These are phyloP conservation scores for Pseudobourletiella spinata DNA, from an alignment of 1,140 invertebrate genomes.

Conservation along the genomic window DNA sequence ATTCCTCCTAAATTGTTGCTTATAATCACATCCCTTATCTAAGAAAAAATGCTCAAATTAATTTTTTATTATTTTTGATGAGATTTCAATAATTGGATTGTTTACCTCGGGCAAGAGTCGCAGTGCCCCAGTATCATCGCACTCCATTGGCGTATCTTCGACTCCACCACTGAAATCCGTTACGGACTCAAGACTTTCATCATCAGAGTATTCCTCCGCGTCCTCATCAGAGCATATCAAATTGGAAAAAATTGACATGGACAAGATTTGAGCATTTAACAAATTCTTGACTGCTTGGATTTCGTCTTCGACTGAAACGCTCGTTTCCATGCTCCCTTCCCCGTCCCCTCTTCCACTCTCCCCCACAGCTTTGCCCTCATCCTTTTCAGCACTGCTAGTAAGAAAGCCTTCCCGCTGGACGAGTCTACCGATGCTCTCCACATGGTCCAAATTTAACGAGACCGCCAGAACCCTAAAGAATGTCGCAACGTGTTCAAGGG, in stretches of 20 bases:
- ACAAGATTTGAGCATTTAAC: conserved; percentile 16
- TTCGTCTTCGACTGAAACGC: not conserved
- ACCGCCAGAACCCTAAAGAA: too few species aligned
- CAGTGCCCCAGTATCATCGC: not conserved
- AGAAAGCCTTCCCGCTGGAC: too few species aligned
- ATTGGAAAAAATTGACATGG: conserved; percentile 28
- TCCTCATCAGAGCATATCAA: conserved; percentile 22
- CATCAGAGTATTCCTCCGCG: not conserved
- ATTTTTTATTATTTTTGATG: too few species aligned
- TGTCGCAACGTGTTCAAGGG: too few species aligned
- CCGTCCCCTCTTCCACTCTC: too few species aligned
- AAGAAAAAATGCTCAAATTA: too few species aligned
- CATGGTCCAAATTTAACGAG: too few species aligned
- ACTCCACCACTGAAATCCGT: conserved; percentile 8
- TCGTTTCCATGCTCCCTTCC: too few species aligned
- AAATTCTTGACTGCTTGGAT: conserved; percentile 1
- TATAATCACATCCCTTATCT: conserved; percentile 45
- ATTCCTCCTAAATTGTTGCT: conserved; percentile 48
- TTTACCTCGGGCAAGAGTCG: not conserved
- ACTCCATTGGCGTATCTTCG: not conserved
- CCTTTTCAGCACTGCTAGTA: too few species aligned
- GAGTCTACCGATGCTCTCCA: too few species aligned
- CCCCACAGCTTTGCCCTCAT: too few species aligned
- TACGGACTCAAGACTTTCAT: not conserved
- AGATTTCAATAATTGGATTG: too few species aligned